phyloP scores from a whole-genome alignment of 2,797 vertebrate genomes.

The Paedocypris micromegethes region DNA sequence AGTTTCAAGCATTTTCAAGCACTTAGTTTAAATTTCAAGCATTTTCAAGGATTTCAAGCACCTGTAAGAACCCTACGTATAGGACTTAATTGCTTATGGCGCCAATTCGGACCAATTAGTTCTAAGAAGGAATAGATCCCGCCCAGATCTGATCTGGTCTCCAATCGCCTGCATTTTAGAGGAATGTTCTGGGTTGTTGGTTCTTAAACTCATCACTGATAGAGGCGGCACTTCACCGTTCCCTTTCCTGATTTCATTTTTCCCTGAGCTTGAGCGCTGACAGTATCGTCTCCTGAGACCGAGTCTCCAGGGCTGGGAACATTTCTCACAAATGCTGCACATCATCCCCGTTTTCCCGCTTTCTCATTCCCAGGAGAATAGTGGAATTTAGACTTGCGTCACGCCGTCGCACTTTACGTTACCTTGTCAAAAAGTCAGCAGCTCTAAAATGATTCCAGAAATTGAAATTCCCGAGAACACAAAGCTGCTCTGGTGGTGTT shows the following conservation, averaged over 20 bases:
- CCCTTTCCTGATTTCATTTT: conserved; percentile 4
- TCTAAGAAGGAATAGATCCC: no score
- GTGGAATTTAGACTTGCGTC: conserved; percentile 14
- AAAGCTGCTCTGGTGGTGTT: no score
- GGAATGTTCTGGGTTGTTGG: no score
- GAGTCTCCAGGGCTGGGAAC: conserved; percentile 23
- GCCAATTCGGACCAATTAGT: no score
- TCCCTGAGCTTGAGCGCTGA: conserved; percentile 3
- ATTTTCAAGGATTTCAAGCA: no score
- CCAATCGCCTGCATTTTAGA: no score
- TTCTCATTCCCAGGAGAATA: conserved; percentile 11
- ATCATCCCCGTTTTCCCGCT: conserved; percentile 12
- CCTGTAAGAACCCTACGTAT: no score
- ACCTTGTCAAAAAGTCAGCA: conserved; percentile 14
- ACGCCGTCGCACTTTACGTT: conserved; percentile 49
- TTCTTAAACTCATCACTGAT: no score
- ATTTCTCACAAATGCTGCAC: conserved; percentile 12
- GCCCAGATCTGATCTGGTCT: no score
- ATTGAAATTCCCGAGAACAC: conserved; percentile 15
- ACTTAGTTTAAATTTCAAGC: no score
- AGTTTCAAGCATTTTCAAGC: no score
- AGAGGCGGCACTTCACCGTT: background rate
- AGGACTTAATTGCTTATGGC: no score
- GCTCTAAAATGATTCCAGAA: background rate
- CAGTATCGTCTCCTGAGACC: conserved; percentile 21